These are phyloP conservation scores for Sardinella longiceps DNA, from an alignment of 2,797 vertebrate species.

Conservation along the genomic window DNA sequence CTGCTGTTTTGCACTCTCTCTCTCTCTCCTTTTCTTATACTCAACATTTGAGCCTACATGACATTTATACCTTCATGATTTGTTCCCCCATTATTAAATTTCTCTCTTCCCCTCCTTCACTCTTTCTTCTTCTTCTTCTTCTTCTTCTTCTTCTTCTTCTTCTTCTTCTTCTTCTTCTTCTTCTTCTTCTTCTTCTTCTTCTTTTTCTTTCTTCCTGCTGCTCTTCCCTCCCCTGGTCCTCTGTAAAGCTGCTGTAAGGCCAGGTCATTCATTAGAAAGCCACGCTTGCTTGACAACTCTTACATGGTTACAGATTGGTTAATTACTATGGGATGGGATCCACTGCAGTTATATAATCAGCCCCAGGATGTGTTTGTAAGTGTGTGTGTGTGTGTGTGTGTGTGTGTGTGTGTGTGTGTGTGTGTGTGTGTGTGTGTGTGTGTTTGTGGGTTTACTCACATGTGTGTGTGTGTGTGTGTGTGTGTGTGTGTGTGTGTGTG, in stretches of 20 bases:
- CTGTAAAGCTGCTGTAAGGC: slow-evolving; percentile 70
- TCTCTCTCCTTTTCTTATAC: slow-evolving; percentile 62
- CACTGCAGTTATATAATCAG: slow-evolving; percentile 58
- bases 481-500: slow-evolving; percentile 2
- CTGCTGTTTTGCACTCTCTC: not conserved
- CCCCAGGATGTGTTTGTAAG: slow-evolving; percentile 66
- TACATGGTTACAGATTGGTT: slow-evolving; percentile 82
- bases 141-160: slow-evolving; percentile 16
- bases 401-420: slow-evolving; percentile 38
- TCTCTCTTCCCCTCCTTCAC: slow-evolving; percentile 50
- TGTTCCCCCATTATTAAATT: slow-evolving; percentile 33
- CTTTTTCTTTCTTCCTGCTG: not conserved
- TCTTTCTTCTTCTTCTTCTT: not conserved
- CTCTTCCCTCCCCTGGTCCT: slow-evolving; percentile 45
- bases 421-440: slow-evolving; percentile 4
- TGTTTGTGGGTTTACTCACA: too few species aligned
- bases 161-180: not conserved
- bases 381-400: slow-evolving; percentile 27
- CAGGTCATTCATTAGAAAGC: slow-evolving; percentile 75
- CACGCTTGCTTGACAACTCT: slow-evolving; percentile 72
- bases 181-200: slow-evolving; percentile 32
- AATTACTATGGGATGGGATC: slow-evolving; percentile 72
- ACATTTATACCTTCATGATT: too few species aligned
- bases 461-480: slow-evolving; percentile 43
- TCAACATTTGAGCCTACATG: not conserved